A percentile compares a stretch with the other conserved stretches of the same genome.
Evolutionary conservation across 2,113 vertebrate species (phyloP).

Genomic region (Neotoma lepida): DNA sequence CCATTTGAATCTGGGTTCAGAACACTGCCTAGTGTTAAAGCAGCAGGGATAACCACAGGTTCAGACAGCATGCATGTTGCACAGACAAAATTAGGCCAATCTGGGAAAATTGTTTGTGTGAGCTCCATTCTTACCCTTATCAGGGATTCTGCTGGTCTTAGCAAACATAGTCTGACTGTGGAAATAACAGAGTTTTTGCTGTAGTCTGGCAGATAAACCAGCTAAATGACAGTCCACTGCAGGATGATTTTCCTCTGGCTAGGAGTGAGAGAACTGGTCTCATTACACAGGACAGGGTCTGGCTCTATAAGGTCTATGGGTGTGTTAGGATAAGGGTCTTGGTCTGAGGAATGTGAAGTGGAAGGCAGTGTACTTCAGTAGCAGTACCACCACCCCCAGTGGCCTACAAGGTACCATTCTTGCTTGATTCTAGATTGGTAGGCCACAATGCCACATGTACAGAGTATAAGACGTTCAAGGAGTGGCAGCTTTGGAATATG

Average conservation of each 20-base stretch:
- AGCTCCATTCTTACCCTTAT: neutral
- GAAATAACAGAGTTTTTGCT: neutral
- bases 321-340: neutral
- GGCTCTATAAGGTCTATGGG: neutral
- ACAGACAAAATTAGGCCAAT: neutral
- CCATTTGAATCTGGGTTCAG: neutral
- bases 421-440: neutral
- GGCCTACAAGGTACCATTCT: neutral
- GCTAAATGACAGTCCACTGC: neutral
- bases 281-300: neutral
- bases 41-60: neutral
- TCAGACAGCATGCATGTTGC: neutral
- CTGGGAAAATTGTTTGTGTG: neutral
- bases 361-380: neutral
- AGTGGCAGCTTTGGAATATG: neutral
- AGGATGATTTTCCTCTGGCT: neutral
- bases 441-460: too few relatives aligned
- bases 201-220: neutral
- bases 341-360: neutral
- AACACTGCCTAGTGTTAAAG: neutral
- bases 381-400: too few relatives aligned
- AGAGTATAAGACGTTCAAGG: neutral
- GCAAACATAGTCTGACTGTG: neutral
- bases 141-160: neutral
- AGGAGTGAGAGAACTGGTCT: neutral